These are phyloP conservation scores for Ladona fulva DNA, from an alignment of 1,140 invertebrate species.

Conservation along the genomic window DNA sequence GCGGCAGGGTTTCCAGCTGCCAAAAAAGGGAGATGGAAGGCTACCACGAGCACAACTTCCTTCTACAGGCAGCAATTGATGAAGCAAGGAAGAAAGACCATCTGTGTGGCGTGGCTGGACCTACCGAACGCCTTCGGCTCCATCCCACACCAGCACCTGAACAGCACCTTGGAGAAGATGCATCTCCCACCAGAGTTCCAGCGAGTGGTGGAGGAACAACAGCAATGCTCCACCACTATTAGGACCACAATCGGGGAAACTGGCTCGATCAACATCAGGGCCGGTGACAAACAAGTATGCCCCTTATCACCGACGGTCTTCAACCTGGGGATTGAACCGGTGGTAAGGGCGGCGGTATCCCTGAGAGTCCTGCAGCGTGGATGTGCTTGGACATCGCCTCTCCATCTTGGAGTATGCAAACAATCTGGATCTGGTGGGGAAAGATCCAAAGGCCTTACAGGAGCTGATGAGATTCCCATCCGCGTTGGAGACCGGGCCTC, in stretches of 20 bases:
- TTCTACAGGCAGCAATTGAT: slow-evolving; percentile 15
- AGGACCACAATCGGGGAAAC: too few species aligned
- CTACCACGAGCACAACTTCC: slow-evolving; percentile 24
- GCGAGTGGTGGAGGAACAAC: slow-evolving; percentile 13
- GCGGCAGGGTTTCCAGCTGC: neutral
- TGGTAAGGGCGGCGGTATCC: neutral
- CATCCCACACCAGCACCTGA: slow-evolving; percentile 18
- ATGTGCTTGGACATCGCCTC: neutral
- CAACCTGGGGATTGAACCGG: slow-evolving; percentile 29
- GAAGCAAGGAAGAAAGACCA: neutral
- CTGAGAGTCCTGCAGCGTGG: neutral
- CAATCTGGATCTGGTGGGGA: slow-evolving; percentile 21
- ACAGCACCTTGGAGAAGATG: neutral
- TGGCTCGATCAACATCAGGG: too few species aligned
- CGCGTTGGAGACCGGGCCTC: neutral
- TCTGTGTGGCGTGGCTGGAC: slow-evolving; percentile 19
- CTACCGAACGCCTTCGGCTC: slow-evolving; percentile 14
- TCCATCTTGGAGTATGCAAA: slow-evolving; percentile 22
- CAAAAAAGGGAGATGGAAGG: slow-evolving; percentile 26
- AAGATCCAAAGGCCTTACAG: slow-evolving; percentile 13
- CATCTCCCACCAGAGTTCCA: too few species aligned
- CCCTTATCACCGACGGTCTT: too few species aligned
- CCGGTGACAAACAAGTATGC: too few species aligned
- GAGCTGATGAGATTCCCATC: slow-evolving; percentile 1
- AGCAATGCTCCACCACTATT: slow-evolving; percentile 15